Evolutionary conservation across 2,113 vertebrate species (phyloP), one percentile per base, ranked within the genome.

Genomic region (Oxygymnocypris stewartii): DNA sequence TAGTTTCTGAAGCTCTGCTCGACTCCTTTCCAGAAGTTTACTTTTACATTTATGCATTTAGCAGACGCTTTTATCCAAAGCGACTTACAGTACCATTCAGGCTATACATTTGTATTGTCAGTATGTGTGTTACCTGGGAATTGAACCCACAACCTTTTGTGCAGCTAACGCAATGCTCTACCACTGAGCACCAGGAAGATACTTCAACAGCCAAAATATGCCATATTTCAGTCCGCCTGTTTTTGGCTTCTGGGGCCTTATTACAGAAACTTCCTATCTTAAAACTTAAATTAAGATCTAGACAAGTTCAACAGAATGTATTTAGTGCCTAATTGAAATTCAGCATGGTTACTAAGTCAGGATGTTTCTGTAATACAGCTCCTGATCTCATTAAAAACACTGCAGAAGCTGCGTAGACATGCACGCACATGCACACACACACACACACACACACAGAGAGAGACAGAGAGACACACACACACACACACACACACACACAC

Each of bases 281-380:
- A 25, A 75, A 75, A 47, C 40, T 75, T 47, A 47, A 75, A 75
- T 75, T 75, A 47, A 75, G 23, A 75, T 47, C 73, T 25, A 47
- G 40, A 44, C 11, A 42, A 47, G 40, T 47, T 44, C 18, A 75
- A 75, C 23, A 47, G 23, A 75, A 75, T 11, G 12, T 47, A 47
- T 47, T 47, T 8, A 47, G 42, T 14, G 47, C 40, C 5, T 75
- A 47, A 75, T 16, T 75, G 23, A 75, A 75, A 75, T 47, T 47
- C 2, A 1, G 12, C 6, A 75, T 37, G 65, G 28, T 69, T 69
- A 37, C 16, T 1, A 73, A 73, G 67, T 74, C 71, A 74, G 23
- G 11, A 4, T 47, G 23, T 25, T 75, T 73, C 69, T 73, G 69
- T 23, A 42, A 42, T 73, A 40, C 10, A 35, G 40, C 37, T 44